Base-by-base conservation (phyloP, 2,888 invertebrate species). In the Druceiella hillmani region DNA sequence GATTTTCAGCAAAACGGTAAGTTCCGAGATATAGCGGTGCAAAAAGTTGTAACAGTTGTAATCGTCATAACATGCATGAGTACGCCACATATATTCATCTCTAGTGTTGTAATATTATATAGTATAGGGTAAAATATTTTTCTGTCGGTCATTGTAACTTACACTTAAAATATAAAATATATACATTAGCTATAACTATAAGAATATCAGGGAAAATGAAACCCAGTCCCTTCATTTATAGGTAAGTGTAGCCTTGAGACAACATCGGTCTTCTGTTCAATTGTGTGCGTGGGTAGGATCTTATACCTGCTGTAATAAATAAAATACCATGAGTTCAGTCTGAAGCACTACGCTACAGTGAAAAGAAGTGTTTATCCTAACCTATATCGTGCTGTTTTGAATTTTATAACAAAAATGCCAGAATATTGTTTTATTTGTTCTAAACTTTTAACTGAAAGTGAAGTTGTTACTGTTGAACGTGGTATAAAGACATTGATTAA, bases 391-490 rank as follows among this genome's bases (percentile, higher is more conserved):
- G n/a, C 14, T 20, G 2, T 26, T 10, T 13, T 26, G 27, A 11
- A 26, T 26, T 26, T 2, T 11, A 5, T 44, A 20, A 41, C 36
- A 40, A 43, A 45, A 42, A 42, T 44, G 41, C 41, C 47, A 6
- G 30, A 47, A 38, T 38, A 41, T 39, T 53, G 54, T 41, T 55
- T 53, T 49, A 53, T 53, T 53, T 54, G 52, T 44, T 25, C 28
- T 50, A 41, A 54, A 46, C 48, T 43, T 49, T 54, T 54, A 42
- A 41, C 46, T 46, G 49, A 49, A 52, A 42, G 50, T 51, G 49
- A 54, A 52, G 29, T 39, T 50, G 52, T 53, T 48, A 46, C 43
- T 49, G 54, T 54, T 49, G 41, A 46, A n/a, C n/a, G n/a, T n/a
- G n/a, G n/a, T n/a, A n/a, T n/a, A n/a, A n/a, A 48, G 43, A 46